These are phyloP conservation scores for Lacanobia oleracea DNA, from an alignment of 2,888 invertebrate species.

Conservation along the genomic window DNA sequence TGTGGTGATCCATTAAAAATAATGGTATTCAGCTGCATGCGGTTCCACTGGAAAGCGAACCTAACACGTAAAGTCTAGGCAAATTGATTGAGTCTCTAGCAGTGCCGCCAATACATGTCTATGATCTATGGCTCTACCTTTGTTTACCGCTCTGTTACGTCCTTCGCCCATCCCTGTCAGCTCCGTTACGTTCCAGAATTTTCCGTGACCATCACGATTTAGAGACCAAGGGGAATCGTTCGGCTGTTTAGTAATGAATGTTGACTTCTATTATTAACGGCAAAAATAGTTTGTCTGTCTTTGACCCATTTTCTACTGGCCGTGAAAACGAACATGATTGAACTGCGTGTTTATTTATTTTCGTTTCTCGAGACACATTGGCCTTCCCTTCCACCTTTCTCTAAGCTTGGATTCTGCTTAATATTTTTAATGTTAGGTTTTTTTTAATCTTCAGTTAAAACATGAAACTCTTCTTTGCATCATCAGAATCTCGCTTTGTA, in stretches of 20 bases:
- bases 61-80: no score
- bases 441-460: no score
- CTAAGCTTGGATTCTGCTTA: neutral
- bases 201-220: slow-evolving; percentile 20
- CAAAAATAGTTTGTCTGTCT: slow-evolving; percentile 19
- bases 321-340: neutral
- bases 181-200: slow-evolving; percentile 19
- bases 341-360: neutral
- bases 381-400: neutral
- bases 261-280: slow-evolving; percentile 23
- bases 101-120: neutral
- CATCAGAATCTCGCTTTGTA: no score
- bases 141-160: slow-evolving; percentile 16
- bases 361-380: no score
- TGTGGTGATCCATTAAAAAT: no score
- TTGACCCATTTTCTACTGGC: slow-evolving; percentile 22
- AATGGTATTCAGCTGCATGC: no score
- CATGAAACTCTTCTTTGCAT: no score
- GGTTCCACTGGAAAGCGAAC: no score
- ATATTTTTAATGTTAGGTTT: no score
- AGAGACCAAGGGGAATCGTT: slow-evolving; percentile 4
- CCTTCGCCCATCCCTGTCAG: slow-evolving; percentile 27
- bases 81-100: no score
- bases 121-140: neutral
- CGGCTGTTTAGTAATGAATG: neutral